Evolutionary conservation across 2,797 vertebrate species (phyloP).

Genomic region (Micropoecilia bifurca): DNA sequence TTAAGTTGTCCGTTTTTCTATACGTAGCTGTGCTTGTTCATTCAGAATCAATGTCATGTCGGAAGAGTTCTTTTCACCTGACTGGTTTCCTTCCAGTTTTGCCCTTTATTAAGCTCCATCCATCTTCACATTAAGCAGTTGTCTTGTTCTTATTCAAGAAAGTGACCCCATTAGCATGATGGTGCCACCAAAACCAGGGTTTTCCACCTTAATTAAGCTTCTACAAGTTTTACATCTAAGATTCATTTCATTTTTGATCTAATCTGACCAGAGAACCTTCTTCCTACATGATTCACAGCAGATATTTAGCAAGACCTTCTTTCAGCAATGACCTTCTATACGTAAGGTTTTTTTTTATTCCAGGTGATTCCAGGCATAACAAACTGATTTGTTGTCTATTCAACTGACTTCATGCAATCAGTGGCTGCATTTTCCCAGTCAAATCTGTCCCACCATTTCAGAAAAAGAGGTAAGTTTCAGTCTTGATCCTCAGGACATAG

Average conservation of each 20-base stretch:
- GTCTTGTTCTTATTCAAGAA: background rate
- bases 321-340: background rate
- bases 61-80: background rate
- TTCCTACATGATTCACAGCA: background rate
- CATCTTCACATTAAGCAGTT: background rate
- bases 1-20: background rate
- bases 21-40: background rate
- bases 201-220: no score
- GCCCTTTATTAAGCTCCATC: background rate
- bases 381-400: background rate
- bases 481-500: constrained; percentile 14
- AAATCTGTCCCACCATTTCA: constrained; percentile 34
- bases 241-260: background rate
- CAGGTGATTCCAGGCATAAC: background rate
- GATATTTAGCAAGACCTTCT: background rate
- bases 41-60: background rate
- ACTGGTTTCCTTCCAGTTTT: background rate
- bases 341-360: background rate
- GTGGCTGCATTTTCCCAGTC: background rate
- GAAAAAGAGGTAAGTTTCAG: constrained; percentile 7
- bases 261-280: background rate
- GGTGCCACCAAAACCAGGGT: background rate
- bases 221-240: background rate
- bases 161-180: background rate
- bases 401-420: background rate